Evolutionary conservation across 2,888 invertebrate genomes (phyloP), one percentile per base, ranked within the genome.

Genomic region (Nasonia oneida): DNA sequence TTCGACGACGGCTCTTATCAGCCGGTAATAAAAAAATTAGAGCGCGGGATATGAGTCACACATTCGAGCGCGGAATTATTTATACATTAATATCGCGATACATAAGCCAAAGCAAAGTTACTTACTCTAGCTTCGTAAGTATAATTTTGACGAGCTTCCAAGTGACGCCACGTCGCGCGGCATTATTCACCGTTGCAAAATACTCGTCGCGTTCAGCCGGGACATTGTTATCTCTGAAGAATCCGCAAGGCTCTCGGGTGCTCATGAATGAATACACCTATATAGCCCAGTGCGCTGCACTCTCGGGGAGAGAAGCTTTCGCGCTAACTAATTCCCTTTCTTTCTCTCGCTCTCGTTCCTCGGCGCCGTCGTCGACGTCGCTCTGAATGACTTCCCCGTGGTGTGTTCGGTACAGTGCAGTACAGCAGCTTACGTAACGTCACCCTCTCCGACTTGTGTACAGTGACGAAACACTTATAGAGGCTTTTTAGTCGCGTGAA

Each of bases 171-270:
- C 42, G 12, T 47, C 8, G 29, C 29, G 1, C 29, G 1, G 4
- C 12, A 47, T 47, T 47, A 47, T 47, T 57, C 15, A n/a, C 18
- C n/a, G 3, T 57, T 57, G 4, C 57, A n/a, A 57, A 18, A 57
- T n/a, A 1, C 42, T 47, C 29, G n/a, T 23, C 64, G 57, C 64
- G 47, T 39, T 15, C 70, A 37, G 76, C 39, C 39, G 74, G 8
- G 64, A 75, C 57, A 70, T 80, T 70, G 84, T 80, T 84, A 84
- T 64, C 75, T 80, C 50, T 75, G 47, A 57, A 84, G 80, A 73
- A 57, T 37, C 33, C 29, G 29, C 42, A 50, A 64, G 64, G 64
- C 64, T 61, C 6, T 61, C 6, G 57, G 33, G 67, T 29, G 67
- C 61, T 57, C 70, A 70, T 75, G 84, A 84, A 84, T 84, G 84